Evolutionary conservation across 2,113 vertebrate species (phyloP).

Genomic region (Scomber japonicus): DNA sequence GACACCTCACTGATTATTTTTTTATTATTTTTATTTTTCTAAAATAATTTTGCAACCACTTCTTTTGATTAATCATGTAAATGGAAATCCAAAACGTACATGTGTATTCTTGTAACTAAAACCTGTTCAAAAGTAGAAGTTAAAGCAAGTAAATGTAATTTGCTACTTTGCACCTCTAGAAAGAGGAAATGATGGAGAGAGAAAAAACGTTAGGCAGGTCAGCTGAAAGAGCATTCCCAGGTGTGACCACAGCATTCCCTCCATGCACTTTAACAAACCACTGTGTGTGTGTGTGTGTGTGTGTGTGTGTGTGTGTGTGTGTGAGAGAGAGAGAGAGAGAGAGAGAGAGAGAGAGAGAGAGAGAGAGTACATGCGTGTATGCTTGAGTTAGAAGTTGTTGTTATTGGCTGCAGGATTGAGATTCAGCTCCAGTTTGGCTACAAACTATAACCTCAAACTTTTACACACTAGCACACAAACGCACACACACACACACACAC

Average conservation of each 20-base stretch:
- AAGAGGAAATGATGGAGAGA: slow-evolving; percentile 55
- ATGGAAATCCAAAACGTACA: not conserved
- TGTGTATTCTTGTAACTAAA: not conserved
- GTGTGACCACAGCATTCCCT: slow-evolving; percentile 80
- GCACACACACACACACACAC: slow-evolving; percentile 20
- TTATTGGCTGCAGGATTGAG: no score
- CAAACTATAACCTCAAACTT: not conserved
- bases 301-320: slow-evolving; percentile 37
- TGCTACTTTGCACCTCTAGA: slow-evolving; percentile 48
- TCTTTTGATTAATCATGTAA: not conserved
- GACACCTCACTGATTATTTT: no score
- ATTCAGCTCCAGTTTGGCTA: no score
- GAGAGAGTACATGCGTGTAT: no score
- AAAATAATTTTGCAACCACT: not conserved
- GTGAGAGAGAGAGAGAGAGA: not conserved
- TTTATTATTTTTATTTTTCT: not conserved
- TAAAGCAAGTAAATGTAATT: slow-evolving; percentile 37
- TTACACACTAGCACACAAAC: slow-evolving; percentile 7
- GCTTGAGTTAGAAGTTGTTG: no score
- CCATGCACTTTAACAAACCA: slow-evolving; percentile 74
- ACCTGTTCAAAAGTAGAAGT: slow-evolving; percentile 18
- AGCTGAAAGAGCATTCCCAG: slow-evolving; percentile 76
- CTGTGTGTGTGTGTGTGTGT: slow-evolving; percentile 42
- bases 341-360: no score
- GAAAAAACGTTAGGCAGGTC: slow-evolving; percentile 67